These are phyloP conservation scores for Pomacea maculata DNA, from an alignment of 1,140 invertebrate species.

Conservation along the genomic window DNA sequence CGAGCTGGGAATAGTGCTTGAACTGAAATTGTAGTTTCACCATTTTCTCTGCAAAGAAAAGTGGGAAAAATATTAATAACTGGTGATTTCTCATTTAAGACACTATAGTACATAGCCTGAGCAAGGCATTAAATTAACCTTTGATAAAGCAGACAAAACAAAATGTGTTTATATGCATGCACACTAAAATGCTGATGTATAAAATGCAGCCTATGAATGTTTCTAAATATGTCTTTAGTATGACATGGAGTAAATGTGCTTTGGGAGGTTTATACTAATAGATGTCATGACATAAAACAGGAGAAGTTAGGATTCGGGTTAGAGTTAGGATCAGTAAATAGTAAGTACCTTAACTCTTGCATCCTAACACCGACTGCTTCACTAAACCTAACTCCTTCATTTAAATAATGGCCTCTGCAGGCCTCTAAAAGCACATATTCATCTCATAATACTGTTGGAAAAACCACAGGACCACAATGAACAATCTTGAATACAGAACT, in stretches of 20 bases:
- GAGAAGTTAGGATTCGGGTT: too few species aligned
- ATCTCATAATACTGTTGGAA: neutral
- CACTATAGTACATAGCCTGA: neutral
- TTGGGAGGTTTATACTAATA: too few species aligned
- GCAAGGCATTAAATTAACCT: neutral
- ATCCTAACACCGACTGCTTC: too few species aligned
- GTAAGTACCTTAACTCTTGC: too few species aligned
- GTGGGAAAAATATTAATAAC: neutral
- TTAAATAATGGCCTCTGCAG: neutral
- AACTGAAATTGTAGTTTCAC: constrained; percentile 2
- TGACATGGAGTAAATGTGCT: too few species aligned
- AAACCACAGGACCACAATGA: neutral
- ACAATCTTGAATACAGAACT: too few species aligned
- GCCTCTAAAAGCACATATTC: neutral
- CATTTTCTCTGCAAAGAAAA: constrained; percentile 14
- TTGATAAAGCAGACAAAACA: neutral
- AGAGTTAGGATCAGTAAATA: too few species aligned
- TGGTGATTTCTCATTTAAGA: neutral
- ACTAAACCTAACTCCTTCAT: too few species aligned
- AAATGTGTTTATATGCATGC: neutral
- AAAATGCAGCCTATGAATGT: too few species aligned
- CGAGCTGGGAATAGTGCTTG: neutral
- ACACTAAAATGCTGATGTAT: too few species aligned
- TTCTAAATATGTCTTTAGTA: too few species aligned
- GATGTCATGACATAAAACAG: too few species aligned